Evolutionary conservation across 2,113 vertebrate genomes (phyloP).

Genomic region (Ophthalmolycus amberensis): DNA sequence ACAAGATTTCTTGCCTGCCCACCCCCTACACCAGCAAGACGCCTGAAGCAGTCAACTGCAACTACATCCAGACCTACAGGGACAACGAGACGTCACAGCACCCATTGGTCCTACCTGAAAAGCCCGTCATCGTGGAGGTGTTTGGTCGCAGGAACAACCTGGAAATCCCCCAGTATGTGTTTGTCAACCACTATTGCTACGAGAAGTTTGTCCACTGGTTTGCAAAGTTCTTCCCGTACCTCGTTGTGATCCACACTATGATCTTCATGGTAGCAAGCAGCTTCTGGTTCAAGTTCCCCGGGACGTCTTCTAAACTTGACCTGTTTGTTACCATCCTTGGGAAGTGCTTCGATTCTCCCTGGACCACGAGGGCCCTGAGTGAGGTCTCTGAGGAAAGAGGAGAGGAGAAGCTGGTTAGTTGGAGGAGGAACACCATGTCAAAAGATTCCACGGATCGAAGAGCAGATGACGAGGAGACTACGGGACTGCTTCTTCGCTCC

Average conservation of each 20-base stretch:
- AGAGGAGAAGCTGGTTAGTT: constrained; percentile 67
- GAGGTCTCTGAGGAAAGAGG: constrained; percentile 89
- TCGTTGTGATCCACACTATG: constrained; percentile 91
- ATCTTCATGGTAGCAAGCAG: constrained; percentile 92
- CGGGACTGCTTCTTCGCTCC: constrained; percentile 61
- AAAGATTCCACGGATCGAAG: constrained; percentile 56
- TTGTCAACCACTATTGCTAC: constrained; percentile 92
- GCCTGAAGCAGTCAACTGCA: constrained; percentile 79
- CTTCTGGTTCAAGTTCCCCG: constrained; percentile 94
- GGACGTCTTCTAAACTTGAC: constrained; percentile 93
- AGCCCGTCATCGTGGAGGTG: constrained; percentile 76
- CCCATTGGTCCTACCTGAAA: constrained; percentile 30
- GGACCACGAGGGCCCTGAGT: constrained; percentile 90
- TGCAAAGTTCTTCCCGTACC: constrained; percentile 92
- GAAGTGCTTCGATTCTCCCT: constrained; percentile 92
- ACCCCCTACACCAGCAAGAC: constrained; percentile 79
- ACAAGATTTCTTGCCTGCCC: constrained; percentile 92
- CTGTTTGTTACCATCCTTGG: constrained; percentile 90
- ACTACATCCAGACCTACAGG: constrained; percentile 72
- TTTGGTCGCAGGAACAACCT: constrained; percentile 87
- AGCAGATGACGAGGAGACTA: constrained; percentile 66
- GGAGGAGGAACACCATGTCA: constrained; percentile 70
- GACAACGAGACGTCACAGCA: constrained; percentile 62
- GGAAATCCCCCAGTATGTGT: constrained; percentile 91
- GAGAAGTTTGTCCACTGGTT: constrained; percentile 92